These are phyloP conservation scores for Hermaeophaga mercurialis DNA, from an alignment of 2,888 invertebrate genomes.

Conservation along the genomic window DNA sequence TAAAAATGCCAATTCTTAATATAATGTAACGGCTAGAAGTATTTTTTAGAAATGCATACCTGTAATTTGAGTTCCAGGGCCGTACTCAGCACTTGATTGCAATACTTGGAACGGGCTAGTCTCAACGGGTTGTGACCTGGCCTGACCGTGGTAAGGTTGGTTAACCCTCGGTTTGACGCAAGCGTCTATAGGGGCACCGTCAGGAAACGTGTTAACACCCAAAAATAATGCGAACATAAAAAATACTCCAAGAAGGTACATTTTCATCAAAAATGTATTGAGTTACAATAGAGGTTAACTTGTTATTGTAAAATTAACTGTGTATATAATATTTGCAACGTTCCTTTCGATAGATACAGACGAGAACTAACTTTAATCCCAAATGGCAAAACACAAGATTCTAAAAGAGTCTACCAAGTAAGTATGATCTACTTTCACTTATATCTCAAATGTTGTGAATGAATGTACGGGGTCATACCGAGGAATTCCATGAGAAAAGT, in stretches of 20 bases:
- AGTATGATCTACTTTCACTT: constrained; percentile 13
- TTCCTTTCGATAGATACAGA: too few species aligned
- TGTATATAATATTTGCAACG: too few species aligned
- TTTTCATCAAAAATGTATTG: too few species aligned
- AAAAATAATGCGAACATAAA: too few species aligned
- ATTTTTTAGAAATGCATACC: constrained; percentile 57
- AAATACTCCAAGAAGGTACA: too few species aligned
- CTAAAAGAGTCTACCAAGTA: background rate
- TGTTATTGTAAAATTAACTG: too few species aligned
- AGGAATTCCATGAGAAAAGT: too few species aligned
- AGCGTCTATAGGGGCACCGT: constrained; percentile 80
- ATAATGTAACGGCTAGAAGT: too few species aligned
- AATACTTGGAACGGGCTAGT: constrained; percentile 71
- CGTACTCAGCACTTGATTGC: constrained; percentile 68
- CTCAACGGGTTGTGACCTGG: constrained; percentile 67
- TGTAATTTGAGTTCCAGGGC: constrained; percentile 72
- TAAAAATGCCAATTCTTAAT: background rate
- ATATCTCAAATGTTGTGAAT: constrained; percentile 2
- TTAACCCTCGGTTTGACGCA: constrained; percentile 78
- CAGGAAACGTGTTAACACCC: constrained; percentile 66
- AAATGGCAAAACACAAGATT: background rate
- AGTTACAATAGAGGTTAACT: too few species aligned
- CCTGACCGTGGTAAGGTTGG: constrained; percentile 78
- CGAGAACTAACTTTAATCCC: constrained; percentile 9
- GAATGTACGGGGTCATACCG: background rate